Evolutionary conservation across 2,797 vertebrate genomes (phyloP).

Genomic region (Anguilla anguilla): DNA sequence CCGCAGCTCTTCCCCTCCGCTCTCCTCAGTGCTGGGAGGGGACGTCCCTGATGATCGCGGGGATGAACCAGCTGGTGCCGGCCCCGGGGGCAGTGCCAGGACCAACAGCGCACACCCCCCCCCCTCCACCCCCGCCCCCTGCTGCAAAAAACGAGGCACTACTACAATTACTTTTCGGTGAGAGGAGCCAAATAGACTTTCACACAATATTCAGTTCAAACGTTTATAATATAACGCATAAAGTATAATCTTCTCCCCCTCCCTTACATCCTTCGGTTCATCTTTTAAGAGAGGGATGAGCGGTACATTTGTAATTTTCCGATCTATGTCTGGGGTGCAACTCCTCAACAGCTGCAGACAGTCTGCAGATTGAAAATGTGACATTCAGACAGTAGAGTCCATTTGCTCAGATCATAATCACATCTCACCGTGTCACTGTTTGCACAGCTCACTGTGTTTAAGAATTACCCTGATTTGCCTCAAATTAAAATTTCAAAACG

Average conservation of each 20-base stretch:
- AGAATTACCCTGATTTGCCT: constrained; percentile 36
- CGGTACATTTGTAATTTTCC: no score
- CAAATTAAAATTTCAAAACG: constrained; percentile 47
- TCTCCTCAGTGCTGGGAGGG: constrained; percentile 51
- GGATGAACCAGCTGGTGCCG: constrained; percentile 52
- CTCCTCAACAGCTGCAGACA: neutral
- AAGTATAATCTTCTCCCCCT: no score
- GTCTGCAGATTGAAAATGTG: neutral
- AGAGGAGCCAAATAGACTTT: no score
- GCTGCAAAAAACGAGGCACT: constrained; percentile 53
- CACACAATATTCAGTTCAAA: no score
- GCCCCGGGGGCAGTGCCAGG: constrained; percentile 63
- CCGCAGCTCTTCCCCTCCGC: constrained; percentile 22
- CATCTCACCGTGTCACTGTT: constrained; percentile 35
- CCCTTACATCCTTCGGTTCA: no score
- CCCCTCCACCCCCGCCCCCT: constrained; percentile 29
- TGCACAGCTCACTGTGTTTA: constrained; percentile 8
- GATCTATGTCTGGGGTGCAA: constrained; percentile 15
- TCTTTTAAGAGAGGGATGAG: no score
- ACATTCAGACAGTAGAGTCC: neutral
- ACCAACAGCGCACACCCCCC: constrained; percentile 32
- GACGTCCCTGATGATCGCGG: constrained; percentile 50
- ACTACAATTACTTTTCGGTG: neutral
- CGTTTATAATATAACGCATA: no score
- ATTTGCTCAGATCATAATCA: neutral